Conservation (phyloP, 2,888 invertebrate genomes). For the Acronicta psi region DNA sequence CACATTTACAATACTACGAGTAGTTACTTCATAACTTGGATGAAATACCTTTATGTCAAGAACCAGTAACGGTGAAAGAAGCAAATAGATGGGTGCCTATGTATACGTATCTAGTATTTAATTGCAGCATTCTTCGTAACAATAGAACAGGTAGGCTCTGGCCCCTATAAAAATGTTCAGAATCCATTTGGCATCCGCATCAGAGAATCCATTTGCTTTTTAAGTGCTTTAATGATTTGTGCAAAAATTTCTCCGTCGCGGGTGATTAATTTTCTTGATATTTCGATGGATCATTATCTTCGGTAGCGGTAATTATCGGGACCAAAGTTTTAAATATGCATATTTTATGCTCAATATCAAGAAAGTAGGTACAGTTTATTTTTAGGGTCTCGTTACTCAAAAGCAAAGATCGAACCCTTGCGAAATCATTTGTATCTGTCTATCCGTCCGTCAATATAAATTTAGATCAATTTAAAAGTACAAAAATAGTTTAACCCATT, state of each 20-base stretch:
- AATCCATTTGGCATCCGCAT: conserved; percentile 77
- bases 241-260: conserved; percentile 68
- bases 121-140: conserved; percentile 45
- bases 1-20: too few relatives aligned
- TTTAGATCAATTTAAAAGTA: too few relatives aligned
- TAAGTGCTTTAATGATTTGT: conserved; percentile 83
- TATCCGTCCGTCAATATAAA: too few relatives aligned
- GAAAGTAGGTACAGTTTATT: conserved; percentile 5
- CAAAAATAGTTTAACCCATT: too few relatives aligned
- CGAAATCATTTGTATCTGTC: too few relatives aligned
- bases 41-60: neutral
- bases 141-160: conserved; percentile 48
- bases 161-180: conserved; percentile 61
- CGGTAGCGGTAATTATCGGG: conserved; percentile 53
- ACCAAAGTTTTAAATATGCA: conserved; percentile 45
- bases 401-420: too few relatives aligned
- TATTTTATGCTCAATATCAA: conserved; percentile 27
- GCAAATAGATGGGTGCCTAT: conserved; percentile 3
- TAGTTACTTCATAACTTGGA: neutral
- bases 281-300: conserved; percentile 70
- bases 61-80: neutral
- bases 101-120: conserved; percentile 21
- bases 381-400: neutral
- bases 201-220: conserved; percentile 76
- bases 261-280: conserved; percentile 70